These are phyloP conservation scores for Hypolimnas misippus DNA, from an alignment of 2,888 invertebrate species.

Conservation along the genomic window DNA sequence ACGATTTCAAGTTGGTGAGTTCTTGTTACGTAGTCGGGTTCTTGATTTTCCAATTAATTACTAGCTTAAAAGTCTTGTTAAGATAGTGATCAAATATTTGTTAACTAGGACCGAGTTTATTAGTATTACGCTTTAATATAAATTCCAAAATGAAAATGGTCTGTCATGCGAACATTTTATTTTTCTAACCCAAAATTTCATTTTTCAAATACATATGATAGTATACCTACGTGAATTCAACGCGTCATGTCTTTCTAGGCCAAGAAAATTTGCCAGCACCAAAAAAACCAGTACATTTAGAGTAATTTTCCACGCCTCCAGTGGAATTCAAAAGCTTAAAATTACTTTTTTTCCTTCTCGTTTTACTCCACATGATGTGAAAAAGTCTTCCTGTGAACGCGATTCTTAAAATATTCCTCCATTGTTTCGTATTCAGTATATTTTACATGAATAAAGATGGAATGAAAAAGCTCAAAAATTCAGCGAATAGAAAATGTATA, in stretches of 20 bases:
- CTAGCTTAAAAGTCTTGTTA: no score
- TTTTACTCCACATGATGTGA: slow-evolving; percentile 14
- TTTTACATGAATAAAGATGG: slow-evolving; percentile 1
- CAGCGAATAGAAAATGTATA: neutral
- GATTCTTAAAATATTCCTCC: neutral
- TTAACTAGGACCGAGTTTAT: no score
- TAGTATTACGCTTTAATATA: no score
- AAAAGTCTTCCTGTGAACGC: slow-evolving; percentile 4
- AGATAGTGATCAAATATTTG: no score
- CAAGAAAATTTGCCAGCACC: slow-evolving; percentile 20
- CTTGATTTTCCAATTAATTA: no score
- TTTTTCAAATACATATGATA: no score
- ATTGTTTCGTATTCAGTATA: slow-evolving; percentile 6
- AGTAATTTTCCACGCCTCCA: slow-evolving; percentile 17
- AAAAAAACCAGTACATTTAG: slow-evolving; percentile 14
- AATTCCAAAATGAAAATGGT: no score
- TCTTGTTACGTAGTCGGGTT: no score
- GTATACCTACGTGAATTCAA: neutral
- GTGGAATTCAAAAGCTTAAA: slow-evolving; percentile 19
- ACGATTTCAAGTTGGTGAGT: no score
- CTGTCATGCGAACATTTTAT: no score
- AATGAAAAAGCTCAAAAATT: neutral
- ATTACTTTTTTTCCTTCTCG: slow-evolving; percentile 18
- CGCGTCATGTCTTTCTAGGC: slow-evolving; percentile 11
- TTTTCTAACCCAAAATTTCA: neutral